Evolutionary conservation across 2,797 vertebrate genomes (phyloP), one percentile per base, ranked within the genome.

Genomic region (Vireo griseus): DNA sequence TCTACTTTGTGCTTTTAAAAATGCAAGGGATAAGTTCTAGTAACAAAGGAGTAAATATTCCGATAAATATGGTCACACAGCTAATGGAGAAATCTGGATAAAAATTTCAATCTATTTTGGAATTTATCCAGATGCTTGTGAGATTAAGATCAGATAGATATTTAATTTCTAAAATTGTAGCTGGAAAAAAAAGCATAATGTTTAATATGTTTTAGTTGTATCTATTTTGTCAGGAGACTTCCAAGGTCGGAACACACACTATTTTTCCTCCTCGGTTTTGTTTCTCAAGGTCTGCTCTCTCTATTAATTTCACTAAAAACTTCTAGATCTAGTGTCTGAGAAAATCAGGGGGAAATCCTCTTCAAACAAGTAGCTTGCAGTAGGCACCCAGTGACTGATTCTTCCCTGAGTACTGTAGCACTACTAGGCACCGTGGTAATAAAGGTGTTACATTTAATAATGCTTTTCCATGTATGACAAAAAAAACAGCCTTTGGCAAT

Each of bases 401-500:
- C 26, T 67, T 77, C 16, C 42, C 48, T 66, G 66, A 55, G 26
- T 57, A 40, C 33, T 62, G 13, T 14, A 37, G 26, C 33, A 15
- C n/a, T 68, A 35, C 33, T 42, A 54, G 28, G 52, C 21, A 91
- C 35, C 16, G 13, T 1, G 1, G 24, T 69, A 88, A 88, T 63
- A 88, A 88, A 55, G 17, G 18, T 74, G 16, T 44, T 93, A 33
- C 5, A 50, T 93, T 94, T 86, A 90, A 75, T 72, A 88, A 75
- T 20, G 10, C 9, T 66, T 75, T 78, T 69, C 73, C 13, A 10
- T 37, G 16, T 78, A 67, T 65, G 82, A 88, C 44, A 73, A 78
- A 84, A 78, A 57, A 92, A 95, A 85, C 26, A 61, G 39, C 65
- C 73, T 86, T 89, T 86, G 68, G 71, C 87, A 82, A 86, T 21